Conservation (phyloP, 2,113 vertebrate species). For the Anas platyrhynchos region DNA sequence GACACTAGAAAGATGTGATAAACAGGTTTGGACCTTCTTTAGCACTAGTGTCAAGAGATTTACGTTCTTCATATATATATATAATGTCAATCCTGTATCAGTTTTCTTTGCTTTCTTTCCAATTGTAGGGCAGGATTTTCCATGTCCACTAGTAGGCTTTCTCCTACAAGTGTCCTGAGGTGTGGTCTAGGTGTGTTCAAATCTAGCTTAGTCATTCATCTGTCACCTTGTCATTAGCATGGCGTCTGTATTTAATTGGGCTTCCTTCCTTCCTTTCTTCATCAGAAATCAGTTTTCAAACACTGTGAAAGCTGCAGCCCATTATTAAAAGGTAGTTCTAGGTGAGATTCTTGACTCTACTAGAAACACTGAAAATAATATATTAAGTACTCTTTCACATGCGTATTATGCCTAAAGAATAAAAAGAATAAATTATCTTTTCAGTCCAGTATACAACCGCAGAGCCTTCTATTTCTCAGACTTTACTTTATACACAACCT, state of each 20-base stretch:
- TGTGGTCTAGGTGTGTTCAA: slow-evolving; percentile 66
- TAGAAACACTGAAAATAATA: slow-evolving; percentile 32
- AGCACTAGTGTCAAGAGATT: not conserved
- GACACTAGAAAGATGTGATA: not conserved
- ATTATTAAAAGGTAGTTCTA: slow-evolving; percentile 44
- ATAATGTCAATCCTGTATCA: not conserved
- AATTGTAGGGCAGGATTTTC: not conserved
- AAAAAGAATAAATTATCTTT: not conserved
- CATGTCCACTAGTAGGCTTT: slow-evolving; percentile 15
- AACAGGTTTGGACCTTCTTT: not conserved
- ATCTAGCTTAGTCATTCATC: slow-evolving; percentile 50
- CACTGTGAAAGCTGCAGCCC: slow-evolving; percentile 21
- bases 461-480: not conserved
- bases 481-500: not conserved
- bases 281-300: slow-evolving; percentile 60
- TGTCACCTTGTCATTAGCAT: slow-evolving; percentile 61
- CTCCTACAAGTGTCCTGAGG: slow-evolving; percentile 29
- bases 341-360: slow-evolving; percentile 19
- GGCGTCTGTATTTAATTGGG: slow-evolving; percentile 70
- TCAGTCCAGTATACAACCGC: not conserved
- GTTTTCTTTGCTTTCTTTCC: slow-evolving; percentile 11
- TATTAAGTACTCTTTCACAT: not conserved
- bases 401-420: not conserved
- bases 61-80: not conserved
- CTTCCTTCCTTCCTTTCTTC: slow-evolving; percentile 57